Conservation (phyloP, 2,888 invertebrate genomes). For the Teleogryllus oceanicus region DNA sequence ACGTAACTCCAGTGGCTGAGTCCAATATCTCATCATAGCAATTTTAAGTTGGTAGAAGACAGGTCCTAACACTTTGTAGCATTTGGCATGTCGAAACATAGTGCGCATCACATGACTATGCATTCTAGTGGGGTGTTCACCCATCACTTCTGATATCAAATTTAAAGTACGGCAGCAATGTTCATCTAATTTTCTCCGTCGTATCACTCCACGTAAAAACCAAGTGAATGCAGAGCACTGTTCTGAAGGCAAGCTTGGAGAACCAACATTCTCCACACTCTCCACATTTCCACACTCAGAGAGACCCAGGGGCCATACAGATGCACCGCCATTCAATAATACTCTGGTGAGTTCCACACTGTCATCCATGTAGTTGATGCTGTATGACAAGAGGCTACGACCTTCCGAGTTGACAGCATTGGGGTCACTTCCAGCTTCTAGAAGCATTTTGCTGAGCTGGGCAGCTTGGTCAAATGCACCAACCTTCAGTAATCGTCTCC, state of each 20-base stretch:
- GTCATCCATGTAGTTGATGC: constrained; percentile 42
- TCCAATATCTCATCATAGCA: constrained; percentile 42
- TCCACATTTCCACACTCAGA: background rate
- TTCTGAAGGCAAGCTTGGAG: constrained; percentile 20
- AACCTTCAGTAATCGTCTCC: constrained; percentile 39
- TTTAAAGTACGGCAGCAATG: constrained; percentile 40
- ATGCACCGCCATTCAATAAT: constrained; percentile 43
- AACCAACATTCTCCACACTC: constrained; percentile 22
- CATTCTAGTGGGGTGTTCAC: constrained; percentile 41
- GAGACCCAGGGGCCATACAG: constrained; percentile 40
- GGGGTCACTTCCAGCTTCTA: constrained; percentile 41
- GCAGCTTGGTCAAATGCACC: constrained; percentile 40
- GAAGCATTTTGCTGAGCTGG: constrained; percentile 39
- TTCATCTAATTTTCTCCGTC: constrained; percentile 41
- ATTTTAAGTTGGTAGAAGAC: constrained; percentile 43
- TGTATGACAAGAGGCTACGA: constrained; percentile 42
- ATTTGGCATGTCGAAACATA: constrained; percentile 43
- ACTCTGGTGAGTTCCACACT: constrained; percentile 42
- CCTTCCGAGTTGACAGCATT: constrained; percentile 41
- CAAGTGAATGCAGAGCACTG: constrained; percentile 41
- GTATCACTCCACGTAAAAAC: constrained; percentile 43
- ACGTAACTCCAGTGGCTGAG: constrained; percentile 41
- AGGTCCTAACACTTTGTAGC: constrained; percentile 42
- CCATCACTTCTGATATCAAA: constrained; percentile 41
- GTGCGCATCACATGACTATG: constrained; percentile 42